Conservation (phyloP, 2,113 vertebrate species). For the Monopterus albus region DNA sequence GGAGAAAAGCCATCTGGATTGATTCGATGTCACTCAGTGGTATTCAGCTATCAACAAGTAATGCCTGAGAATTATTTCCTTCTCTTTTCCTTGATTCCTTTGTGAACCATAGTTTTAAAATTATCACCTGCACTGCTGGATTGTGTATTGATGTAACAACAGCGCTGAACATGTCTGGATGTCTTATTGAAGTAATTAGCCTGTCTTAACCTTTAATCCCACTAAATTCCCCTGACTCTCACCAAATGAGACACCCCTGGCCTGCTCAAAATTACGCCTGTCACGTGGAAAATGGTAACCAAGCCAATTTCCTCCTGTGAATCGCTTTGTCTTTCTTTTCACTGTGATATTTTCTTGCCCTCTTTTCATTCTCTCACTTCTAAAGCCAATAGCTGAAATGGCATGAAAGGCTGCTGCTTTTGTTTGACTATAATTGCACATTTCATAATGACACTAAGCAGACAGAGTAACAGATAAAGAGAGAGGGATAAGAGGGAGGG, state of each 20-base stretch:
- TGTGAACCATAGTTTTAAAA: constrained; percentile 36
- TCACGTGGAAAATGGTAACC: constrained; percentile 59
- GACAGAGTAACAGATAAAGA: constrained; percentile 61
- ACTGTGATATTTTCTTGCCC: constrained; percentile 22
- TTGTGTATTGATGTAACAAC: constrained; percentile 52
- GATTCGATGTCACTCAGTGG: neutral
- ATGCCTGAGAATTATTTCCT: constrained; percentile 16
- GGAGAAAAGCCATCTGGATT: too few species aligned
- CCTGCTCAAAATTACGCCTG: constrained; percentile 62
- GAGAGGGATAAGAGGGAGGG: constrained; percentile 29
- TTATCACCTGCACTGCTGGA: constrained; percentile 29
- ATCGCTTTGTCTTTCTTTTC: constrained; percentile 55
- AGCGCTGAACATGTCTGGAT: constrained; percentile 47
- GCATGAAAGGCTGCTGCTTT: constrained; percentile 49
- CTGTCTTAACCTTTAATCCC: constrained; percentile 75
- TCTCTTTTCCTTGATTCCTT: constrained; percentile 20
- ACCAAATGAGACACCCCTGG: constrained; percentile 57
- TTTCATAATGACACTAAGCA: constrained; percentile 60
- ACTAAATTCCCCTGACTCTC: constrained; percentile 57
- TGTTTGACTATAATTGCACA: constrained; percentile 59
- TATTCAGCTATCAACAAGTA: constrained; percentile 44
- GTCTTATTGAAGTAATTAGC: constrained; percentile 77
- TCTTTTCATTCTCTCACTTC: constrained; percentile 25
- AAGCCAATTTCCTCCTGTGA: constrained; percentile 53
- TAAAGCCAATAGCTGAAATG: constrained; percentile 33